Evolutionary conservation across 2,888 invertebrate species (phyloP).

Genomic region (Brachyopa scutellaris): DNA sequence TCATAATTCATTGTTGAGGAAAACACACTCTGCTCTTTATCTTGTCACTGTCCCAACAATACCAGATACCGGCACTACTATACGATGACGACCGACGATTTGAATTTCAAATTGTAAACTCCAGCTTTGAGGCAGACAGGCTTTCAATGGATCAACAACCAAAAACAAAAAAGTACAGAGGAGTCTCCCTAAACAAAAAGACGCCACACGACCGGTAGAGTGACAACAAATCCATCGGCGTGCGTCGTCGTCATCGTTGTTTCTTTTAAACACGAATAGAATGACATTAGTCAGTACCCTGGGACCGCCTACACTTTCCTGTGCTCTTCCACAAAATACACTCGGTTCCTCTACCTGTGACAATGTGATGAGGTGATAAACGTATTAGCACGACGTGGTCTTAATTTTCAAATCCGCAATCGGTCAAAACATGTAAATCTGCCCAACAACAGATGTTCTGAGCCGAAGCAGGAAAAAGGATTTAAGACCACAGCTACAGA

Average conservation of each 20-base stretch:
- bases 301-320: slow-evolving; percentile 59
- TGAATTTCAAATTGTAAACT: slow-evolving; percentile 61
- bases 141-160: slow-evolving; percentile 4
- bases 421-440: slow-evolving; percentile 69
- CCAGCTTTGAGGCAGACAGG: slow-evolving; percentile 3
- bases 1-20: slow-evolving; percentile 51
- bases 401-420: slow-evolving; percentile 68
- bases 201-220: slow-evolving; percentile 41
- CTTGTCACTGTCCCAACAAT: slow-evolving; percentile 21
- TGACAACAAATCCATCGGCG: slow-evolving; percentile 51
- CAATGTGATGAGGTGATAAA: slow-evolving; percentile 68
- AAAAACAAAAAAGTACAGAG: slow-evolving; percentile 11
- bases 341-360: slow-evolving; percentile 42
- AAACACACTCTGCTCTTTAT: not conserved
- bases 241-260: slow-evolving; percentile 12
- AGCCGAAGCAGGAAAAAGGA: slow-evolving; percentile 62
- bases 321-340: not conserved
- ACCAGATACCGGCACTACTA: not conserved
- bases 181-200: slow-evolving; percentile 10
- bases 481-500: slow-evolving; percentile 58
- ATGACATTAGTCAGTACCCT: slow-evolving; percentile 33
- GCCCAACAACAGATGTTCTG: slow-evolving; percentile 59
- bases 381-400: slow-evolving; percentile 62
- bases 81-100: slow-evolving; percentile 40
- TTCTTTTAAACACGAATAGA: slow-evolving; percentile 33